Percentiles rank a stretch among this genome's conserved stretches.
These are phyloP conservation scores for Machaerirhynchus nigripectus DNA, from an alignment of 2,113 vertebrate species.

Conservation along the genomic window DNA sequence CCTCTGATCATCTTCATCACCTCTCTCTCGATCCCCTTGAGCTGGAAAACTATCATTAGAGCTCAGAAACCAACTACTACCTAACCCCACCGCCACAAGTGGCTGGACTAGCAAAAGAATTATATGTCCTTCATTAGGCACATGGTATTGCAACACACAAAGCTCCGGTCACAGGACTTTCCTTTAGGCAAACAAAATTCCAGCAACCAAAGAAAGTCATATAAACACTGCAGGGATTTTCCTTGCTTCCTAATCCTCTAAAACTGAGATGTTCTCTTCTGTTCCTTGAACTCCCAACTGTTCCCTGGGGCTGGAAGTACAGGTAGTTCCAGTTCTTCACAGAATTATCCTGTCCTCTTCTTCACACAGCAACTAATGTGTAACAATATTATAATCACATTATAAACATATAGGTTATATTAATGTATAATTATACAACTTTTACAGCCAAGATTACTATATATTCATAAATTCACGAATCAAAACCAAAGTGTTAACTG, in stretches of 20 bases:
- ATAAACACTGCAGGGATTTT: not conserved
- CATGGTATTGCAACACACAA: not conserved
- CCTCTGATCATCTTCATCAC: not conserved
- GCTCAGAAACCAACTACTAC: not conserved
- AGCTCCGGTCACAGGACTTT: not conserved
- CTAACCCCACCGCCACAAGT: not conserved
- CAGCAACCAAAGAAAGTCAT: not conserved
- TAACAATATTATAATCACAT: not conserved
- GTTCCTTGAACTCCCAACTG: not conserved
- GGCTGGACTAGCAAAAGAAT: not conserved
- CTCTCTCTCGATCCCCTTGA: not conserved
- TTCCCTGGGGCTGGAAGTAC: not conserved
- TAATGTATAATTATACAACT: not conserved
- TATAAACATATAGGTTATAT: not conserved
- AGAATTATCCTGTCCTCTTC: not conserved
- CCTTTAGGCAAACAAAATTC: not conserved
- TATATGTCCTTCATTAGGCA: rapidly evolving
- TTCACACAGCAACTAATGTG: not conserved
- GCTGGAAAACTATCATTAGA: not conserved
- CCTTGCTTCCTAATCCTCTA: not conserved
- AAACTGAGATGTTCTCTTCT: not conserved
- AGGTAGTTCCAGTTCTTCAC: not conserved
- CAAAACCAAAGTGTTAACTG: not conserved
- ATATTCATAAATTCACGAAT: not conserved
- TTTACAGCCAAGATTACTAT: not conserved